Conservation (phyloP, 1,140 invertebrate species). For the Cydia strobilella region DNA sequence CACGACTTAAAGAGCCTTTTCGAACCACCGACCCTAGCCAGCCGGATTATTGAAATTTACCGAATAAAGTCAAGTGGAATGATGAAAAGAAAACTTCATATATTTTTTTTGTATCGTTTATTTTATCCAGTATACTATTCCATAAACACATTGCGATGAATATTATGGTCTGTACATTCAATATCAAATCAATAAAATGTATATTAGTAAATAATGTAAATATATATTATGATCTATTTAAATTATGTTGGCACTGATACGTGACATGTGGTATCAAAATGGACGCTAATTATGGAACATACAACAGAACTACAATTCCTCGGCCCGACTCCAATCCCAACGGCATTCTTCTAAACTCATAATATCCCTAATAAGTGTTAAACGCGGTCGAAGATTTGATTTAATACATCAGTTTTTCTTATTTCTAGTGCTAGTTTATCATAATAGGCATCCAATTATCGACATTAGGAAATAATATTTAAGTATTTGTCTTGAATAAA, state of each 20-base stretch:
- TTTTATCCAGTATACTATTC: slow-evolving; percentile 67
- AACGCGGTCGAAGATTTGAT: background rate
- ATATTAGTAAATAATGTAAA: slow-evolving; percentile 71
- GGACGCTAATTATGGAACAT: slow-evolving; percentile 51
- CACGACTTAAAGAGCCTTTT: background rate
- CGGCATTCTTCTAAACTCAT: background rate
- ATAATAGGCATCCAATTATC: no score
- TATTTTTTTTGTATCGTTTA: slow-evolving; percentile 59
- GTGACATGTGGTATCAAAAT: slow-evolving; percentile 51
- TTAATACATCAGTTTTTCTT: no score
- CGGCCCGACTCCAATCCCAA: background rate
- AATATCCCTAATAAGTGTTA: background rate
- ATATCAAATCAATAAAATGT: slow-evolving; percentile 69
- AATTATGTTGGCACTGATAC: slow-evolving; percentile 65
- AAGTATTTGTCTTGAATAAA: no score
- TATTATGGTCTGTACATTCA: slow-evolving; percentile 69
- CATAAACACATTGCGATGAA: slow-evolving; percentile 70
- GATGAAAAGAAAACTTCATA: slow-evolving; percentile 46
- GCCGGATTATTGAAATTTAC: slow-evolving; percentile 35
- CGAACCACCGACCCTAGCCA: background rate
- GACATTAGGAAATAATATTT: no score
- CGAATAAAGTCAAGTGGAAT: slow-evolving; percentile 33
- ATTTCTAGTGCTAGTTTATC: no score
- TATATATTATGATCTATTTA: slow-evolving; percentile 69
- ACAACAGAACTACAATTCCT: background rate